Percentiles rank a stretch among this genome's conserved stretches.
These are phyloP conservation scores for Blennius ocellaris DNA, from an alignment of 2,113 vertebrate genomes.

Conservation along the genomic window DNA sequence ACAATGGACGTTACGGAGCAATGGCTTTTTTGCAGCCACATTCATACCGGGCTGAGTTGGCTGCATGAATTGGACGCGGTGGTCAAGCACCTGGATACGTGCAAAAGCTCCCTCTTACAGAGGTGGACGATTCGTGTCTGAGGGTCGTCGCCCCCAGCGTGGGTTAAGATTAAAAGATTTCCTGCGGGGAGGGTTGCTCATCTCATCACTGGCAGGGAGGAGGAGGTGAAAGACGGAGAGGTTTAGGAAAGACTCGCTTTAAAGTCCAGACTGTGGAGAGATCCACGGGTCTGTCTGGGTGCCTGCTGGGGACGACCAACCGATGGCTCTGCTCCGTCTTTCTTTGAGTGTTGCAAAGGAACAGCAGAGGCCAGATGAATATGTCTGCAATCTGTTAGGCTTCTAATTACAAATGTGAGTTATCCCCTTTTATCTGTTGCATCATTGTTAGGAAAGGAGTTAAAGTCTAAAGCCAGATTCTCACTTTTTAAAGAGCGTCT, in stretches of 20 bases:
- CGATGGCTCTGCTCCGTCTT: conserved; percentile 15
- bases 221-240: conserved; percentile 35
- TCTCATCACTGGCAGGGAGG: conserved; percentile 36
- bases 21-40: not conserved
- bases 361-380: conserved; percentile 1
- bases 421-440: conserved; percentile 3
- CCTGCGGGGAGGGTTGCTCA: conserved; percentile 45
- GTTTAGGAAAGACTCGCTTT: conserved; percentile 61
- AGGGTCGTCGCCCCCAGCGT: conserved; percentile 51
- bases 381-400: not conserved
- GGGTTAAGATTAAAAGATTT: conserved; percentile 75
- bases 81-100: conserved; percentile 16
- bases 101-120: conserved; percentile 28
- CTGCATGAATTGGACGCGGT: conserved; percentile 3
- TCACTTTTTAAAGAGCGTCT: too few relatives aligned
- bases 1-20: not conserved
- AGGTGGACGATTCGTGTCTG: conserved; percentile 36
- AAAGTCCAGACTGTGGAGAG: conserved; percentile 45
- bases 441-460: not conserved
- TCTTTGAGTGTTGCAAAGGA: conserved; percentile 6
- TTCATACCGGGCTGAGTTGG: conserved; percentile 6
- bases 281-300: conserved; percentile 49
- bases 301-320: conserved; percentile 43
- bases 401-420: not conserved
- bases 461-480: not conserved